Evolutionary conservation across 2,797 vertebrate species (phyloP).

Genomic region (Etheostoma perlongum): DNA sequence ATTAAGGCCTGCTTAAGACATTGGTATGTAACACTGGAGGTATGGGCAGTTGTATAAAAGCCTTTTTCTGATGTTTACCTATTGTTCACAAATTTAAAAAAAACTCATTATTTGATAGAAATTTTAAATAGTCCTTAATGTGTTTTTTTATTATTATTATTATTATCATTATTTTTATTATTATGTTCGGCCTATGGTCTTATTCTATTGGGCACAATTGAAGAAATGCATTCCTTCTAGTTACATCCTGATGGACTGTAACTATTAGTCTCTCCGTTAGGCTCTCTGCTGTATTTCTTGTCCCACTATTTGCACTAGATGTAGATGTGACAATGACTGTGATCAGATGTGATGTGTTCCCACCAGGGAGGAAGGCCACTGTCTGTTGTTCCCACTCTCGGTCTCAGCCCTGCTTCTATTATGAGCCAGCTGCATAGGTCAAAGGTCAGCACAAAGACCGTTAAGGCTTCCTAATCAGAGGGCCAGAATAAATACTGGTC

Average conservation of each 20-base stretch:
- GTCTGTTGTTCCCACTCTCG: constrained; percentile 72
- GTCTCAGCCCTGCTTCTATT: constrained; percentile 67
- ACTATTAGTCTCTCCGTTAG: constrained; percentile 42
- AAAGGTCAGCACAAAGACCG: constrained; percentile 74
- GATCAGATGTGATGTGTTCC: constrained; percentile 77
- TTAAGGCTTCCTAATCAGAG: constrained; percentile 77
- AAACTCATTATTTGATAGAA: background rate
- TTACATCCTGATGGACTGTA: constrained; percentile 39
- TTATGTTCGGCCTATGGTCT: background rate
- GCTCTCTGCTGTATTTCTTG: constrained; percentile 36
- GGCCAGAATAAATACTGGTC: constrained; percentile 70
- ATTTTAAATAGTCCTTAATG: background rate
- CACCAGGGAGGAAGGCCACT: constrained; percentile 76
- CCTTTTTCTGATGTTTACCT: constrained; percentile 33
- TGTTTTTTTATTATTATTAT: background rate
- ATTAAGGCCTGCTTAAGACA: constrained; percentile 80
- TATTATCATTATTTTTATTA: background rate
- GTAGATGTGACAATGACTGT: constrained; percentile 64
- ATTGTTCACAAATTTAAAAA: constrained; percentile 14
- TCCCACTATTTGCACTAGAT: constrained; percentile 53
- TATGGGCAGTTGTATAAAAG: constrained; percentile 53
- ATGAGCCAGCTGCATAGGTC: constrained; percentile 78
- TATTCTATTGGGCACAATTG: background rate
- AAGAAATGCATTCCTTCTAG: constrained; percentile 29
- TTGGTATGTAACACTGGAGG: constrained; percentile 62